These are phyloP conservation scores for Carettochelys insculpta DNA, from an alignment of 2,113 vertebrate species.

Conservation along the genomic window DNA sequence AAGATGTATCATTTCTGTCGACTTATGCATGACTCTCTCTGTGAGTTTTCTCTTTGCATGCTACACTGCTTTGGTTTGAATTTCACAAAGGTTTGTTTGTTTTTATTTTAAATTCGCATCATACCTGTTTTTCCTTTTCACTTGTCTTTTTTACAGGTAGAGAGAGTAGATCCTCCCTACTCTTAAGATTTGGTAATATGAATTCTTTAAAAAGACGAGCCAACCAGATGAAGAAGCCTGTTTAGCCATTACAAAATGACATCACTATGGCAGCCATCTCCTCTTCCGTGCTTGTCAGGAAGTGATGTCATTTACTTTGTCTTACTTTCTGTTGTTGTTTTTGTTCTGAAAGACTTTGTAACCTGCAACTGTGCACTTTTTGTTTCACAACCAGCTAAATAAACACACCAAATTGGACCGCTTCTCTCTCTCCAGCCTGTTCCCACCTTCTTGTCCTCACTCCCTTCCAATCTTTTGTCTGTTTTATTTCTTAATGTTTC, in stretches of 20 bases:
- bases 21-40: slow-evolving; percentile 72
- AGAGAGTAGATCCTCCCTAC: slow-evolving; percentile 67
- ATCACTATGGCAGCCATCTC: slow-evolving; percentile 37
- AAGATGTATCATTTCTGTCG: slow-evolving; percentile 62
- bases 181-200: slow-evolving; percentile 57
- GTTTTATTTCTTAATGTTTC: slow-evolving; percentile 74
- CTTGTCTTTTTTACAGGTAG: slow-evolving; percentile 73
- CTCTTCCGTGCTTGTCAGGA: slow-evolving; percentile 59
- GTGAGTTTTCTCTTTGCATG: slow-evolving; percentile 75
- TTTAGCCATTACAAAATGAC: slow-evolving; percentile 60
- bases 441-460: neutral
- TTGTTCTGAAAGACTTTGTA: slow-evolving; percentile 56
- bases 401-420: neutral
- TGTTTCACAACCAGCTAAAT: slow-evolving; percentile 44
- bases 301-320: slow-evolving; percentile 58
- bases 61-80: slow-evolving; percentile 71
- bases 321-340: slow-evolving; percentile 57
- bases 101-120: slow-evolving; percentile 67
- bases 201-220: slow-evolving; percentile 41
- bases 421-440: slow-evolving; percentile 23
- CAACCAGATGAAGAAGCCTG: slow-evolving; percentile 42
- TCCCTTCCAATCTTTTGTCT: slow-evolving; percentile 36
- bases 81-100: slow-evolving; percentile 70
- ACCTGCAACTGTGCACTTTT: slow-evolving; percentile 64
- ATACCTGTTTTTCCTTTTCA: slow-evolving; percentile 37